Percentiles rank a stretch among this genome's conserved stretches.
Evolutionary conservation across 2,797 vertebrate genomes (phyloP).

Genomic region (Furcifer pardalis): DNA sequence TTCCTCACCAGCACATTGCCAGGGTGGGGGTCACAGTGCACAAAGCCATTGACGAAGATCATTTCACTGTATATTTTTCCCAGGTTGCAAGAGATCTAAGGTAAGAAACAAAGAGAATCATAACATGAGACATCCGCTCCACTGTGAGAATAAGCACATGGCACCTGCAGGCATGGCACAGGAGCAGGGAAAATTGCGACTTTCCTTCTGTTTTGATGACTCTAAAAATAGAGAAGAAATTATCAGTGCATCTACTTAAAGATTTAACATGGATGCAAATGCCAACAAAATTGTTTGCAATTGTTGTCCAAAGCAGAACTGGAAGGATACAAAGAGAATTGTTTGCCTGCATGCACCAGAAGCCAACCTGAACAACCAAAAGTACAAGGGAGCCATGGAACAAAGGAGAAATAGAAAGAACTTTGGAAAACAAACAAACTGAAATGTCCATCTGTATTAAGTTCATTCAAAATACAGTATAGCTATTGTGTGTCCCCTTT

Average conservation of each 20-base stretch:
- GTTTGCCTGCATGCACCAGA: not conserved
- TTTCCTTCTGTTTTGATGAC: not conserved
- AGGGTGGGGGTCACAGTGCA: slow-evolving; percentile 97
- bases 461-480: not conserved
- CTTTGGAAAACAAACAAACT: not conserved
- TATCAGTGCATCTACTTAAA: not conserved
- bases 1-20: slow-evolving; percentile 93
- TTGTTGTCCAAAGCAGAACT: not conserved
- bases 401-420: not conserved
- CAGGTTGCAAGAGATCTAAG: slow-evolving; percentile 89
- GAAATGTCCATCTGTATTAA: not conserved
- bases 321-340: slow-evolving; percentile 9
- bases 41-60: slow-evolving; percentile 96
- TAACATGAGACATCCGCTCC: not conserved
- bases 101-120: slow-evolving; percentile 40
- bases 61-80: slow-evolving; percentile 97
- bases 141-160: not conserved
- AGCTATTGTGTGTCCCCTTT: not conserved
- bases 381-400: not conserved
- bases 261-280: not conserved
- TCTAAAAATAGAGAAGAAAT: not conserved
- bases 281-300: not conserved
- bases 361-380: not conserved
- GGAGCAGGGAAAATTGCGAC: not conserved
- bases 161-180: not conserved